Base-by-base conservation (phyloP, 2,113 vertebrate genomes). In the Tachuris rubrigastra region DNA sequence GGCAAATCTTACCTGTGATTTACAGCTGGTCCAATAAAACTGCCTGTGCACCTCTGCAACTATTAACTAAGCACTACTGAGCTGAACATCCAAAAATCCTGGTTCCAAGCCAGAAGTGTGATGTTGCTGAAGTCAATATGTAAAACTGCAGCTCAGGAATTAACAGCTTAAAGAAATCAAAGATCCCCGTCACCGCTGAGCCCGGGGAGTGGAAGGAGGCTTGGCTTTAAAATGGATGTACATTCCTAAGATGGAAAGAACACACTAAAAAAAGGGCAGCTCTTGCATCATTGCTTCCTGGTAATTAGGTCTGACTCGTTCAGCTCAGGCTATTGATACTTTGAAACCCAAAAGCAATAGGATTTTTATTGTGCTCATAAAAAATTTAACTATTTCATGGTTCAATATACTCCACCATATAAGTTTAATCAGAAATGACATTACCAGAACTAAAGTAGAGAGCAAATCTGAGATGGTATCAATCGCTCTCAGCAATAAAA, bases 381-480 rank as follows among this genome's bases (percentile, higher is more conserved):
- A 96, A 93, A 86, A 90, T 50, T 95, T 96, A 95, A 95, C 92
- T 91, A 13, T 94, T 95, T 95, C 72, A 33, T 82, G 71, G 50
- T 50, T 95, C 77, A 67, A 56, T 93, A 82, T 69, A 41, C 14
- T 71, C 63, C 5, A 80, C 50, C 46, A 31, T 60, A 9, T 2
- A 90, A 86, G 62, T 92, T 96, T 86, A 95, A 85, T 86, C 88
- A 94, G 75, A 49, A 95, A 47, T 41, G 69, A 55, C 68, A 83
- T 90, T 85, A 90, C 28, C 67, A 76, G 76, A 75, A 49, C 33
- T 22, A 53, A 60, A 90, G 49, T 52, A 55, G 19, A 81, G 19
- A 85, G 81, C 12, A 56, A 71, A 53, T 28, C 31, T 41, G 30
- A 65, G 68, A 21, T 8, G 47, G 50, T 8, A 44, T 44, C 69